These are phyloP conservation scores for Eudemis profundana DNA, from an alignment of 2,888 invertebrate genomes.

Conservation along the genomic window DNA sequence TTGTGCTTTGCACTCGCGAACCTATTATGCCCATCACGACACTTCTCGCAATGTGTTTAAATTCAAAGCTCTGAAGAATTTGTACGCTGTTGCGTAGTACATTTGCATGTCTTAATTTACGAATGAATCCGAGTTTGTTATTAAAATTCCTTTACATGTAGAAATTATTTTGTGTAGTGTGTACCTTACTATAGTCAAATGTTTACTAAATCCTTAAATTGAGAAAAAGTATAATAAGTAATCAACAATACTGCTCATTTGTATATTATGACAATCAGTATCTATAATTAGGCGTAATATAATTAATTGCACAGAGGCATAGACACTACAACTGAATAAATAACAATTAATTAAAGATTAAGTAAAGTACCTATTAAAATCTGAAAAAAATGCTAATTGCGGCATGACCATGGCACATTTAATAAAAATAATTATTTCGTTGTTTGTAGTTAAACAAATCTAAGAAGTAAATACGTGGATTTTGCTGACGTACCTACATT, in stretches of 20 bases:
- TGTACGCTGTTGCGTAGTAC: slow-evolving; percentile 46
- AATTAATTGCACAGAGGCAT: not conserved
- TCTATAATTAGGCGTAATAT: not conserved
- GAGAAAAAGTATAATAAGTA: not conserved
- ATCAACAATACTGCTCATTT: not conserved
- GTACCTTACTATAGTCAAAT: too few species aligned
- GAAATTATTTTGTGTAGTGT: not conserved
- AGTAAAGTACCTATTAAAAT: not conserved
- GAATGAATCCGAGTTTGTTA: slow-evolving; percentile 17
- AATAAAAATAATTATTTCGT: too few species aligned
- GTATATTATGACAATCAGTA: not conserved
- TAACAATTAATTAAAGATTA: not conserved
- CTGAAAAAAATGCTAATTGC: too few species aligned
- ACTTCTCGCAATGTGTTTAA: slow-evolving; percentile 45
- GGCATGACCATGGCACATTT: too few species aligned
- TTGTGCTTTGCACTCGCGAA: slow-evolving; percentile 50
- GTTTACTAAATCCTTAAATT: too few species aligned
- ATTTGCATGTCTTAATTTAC: slow-evolving; percentile 50
- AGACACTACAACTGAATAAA: not conserved
- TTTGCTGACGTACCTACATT: too few species aligned
- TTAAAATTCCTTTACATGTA: slow-evolving; percentile 16
- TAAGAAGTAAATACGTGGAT: too few species aligned
- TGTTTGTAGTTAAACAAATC: too few species aligned
- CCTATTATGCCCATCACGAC: slow-evolving; percentile 57
- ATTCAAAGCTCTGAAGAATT: slow-evolving; percentile 49